These are phyloP conservation scores for Dunckerocampus dactyliophorus DNA, from an alignment of 2,113 vertebrate genomes.

Conservation along the genomic window DNA sequence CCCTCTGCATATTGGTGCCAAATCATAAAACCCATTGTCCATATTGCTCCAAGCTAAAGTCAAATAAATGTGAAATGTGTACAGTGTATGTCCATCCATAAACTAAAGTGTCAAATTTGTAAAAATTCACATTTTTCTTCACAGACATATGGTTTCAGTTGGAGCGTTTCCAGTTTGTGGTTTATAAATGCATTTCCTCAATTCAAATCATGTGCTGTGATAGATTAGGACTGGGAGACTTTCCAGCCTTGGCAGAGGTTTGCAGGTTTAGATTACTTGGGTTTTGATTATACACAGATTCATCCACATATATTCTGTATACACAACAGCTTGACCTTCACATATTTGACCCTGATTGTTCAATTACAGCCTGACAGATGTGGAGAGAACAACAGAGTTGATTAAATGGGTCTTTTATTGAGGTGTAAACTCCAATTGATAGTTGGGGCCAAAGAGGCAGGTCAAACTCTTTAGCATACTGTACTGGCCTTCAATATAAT, in stretches of 20 bases:
- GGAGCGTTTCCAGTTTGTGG: neutral
- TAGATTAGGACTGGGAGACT: neutral
- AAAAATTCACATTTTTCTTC: too few relatives aligned
- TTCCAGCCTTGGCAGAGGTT: neutral
- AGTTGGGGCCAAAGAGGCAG: constrained; percentile 31
- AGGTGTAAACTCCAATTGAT: constrained; percentile 51
- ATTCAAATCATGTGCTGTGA: neutral
- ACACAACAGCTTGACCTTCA: constrained; percentile 4
- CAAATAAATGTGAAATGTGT: too few relatives aligned
- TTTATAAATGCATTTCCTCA: neutral
- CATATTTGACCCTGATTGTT: constrained; percentile 37
- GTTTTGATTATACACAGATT: constrained; percentile 6
- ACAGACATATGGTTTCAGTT: neutral
- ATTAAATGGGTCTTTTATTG: constrained; percentile 55
- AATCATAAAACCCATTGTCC: too few relatives aligned
- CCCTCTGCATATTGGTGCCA: too few relatives aligned
- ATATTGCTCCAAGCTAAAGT: too few relatives aligned
- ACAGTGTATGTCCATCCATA: too few relatives aligned
- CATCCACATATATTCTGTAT: constrained; percentile 3
- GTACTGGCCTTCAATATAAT: neutral
- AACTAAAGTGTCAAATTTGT: too few relatives aligned
- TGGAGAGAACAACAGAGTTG: constrained; percentile 26
- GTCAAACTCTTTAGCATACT: neutral
- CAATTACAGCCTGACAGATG: constrained; percentile 24
- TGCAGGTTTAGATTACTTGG: neutral